Percentiles rank a stretch among this genome's conserved stretches.
Conservation (phyloP, 2,797 vertebrate species). For the Sebastes cheni region DNA sequence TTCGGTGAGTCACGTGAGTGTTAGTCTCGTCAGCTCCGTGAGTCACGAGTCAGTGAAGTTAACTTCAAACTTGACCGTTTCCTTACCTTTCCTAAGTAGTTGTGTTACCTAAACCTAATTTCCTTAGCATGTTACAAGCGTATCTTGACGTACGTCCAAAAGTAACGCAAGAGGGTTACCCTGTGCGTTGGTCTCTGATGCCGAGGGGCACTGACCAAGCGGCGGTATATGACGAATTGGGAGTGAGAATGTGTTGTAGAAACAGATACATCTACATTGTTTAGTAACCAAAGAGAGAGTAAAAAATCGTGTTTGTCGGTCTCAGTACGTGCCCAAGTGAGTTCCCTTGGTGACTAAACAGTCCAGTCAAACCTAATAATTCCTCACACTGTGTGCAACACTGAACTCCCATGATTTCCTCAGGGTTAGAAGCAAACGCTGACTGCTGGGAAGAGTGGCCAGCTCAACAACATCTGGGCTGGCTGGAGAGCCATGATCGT, state of each 20-base stretch:
- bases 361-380: constrained; percentile 29
- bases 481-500: constrained; percentile 2
- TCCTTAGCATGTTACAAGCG: neutral
- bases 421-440: constrained; percentile 12
- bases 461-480: constrained; percentile 32
- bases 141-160: neutral
- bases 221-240: neutral
- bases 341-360: constrained; percentile 32
- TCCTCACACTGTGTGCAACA: constrained; percentile 23
- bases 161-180: neutral
- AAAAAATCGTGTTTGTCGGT: neutral
- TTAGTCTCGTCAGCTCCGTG: too few species aligned
- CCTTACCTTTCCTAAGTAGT: neutral
- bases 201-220: neutral
- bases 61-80: too few species aligned
- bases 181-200: neutral
- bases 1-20: too few species aligned
- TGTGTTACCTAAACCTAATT: neutral
- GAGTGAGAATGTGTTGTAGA: neutral
- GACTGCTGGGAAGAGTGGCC: constrained; percentile 18
- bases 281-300: neutral
- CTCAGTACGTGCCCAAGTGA: neutral
- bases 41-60: too few species aligned
- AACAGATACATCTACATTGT: neutral
- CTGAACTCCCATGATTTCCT: constrained; percentile 33